These are phyloP conservation scores for Pteruthius melanotis DNA, from an alignment of 2,113 vertebrate species.

Conservation along the genomic window DNA sequence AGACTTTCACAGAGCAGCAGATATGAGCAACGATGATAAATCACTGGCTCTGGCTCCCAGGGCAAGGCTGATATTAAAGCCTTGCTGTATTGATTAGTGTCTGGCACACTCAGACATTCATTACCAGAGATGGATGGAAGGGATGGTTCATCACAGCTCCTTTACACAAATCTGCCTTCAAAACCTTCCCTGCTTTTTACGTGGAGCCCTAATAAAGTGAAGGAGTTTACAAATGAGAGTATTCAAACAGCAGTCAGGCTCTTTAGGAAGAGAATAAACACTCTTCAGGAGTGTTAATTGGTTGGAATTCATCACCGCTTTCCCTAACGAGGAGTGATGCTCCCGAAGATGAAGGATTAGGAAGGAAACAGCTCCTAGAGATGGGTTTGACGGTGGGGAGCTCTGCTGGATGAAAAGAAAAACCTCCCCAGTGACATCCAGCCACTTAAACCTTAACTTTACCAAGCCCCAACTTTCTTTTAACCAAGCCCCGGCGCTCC, in stretches of 20 bases:
- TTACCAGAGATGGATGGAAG: conserved; percentile 21
- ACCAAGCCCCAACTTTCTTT: background rate
- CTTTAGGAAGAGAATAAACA: background rate
- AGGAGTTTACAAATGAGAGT: background rate
- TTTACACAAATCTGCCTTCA: background rate
- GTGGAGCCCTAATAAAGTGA: background rate
- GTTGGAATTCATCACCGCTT: background rate
- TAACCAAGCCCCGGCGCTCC: background rate
- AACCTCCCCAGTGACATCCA: background rate
- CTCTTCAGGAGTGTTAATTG: background rate
- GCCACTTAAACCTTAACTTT: background rate
- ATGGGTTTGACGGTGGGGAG: fast-evolving
- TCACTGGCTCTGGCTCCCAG: background rate
- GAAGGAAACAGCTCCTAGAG: background rate
- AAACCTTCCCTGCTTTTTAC: background rate
- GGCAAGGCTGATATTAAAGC: conserved; percentile 39
- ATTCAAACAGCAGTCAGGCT: background rate
- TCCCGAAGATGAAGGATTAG: background rate
- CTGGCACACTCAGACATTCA: conserved; percentile 40
- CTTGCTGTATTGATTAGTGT: conserved; percentile 48
- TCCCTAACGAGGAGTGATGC: background rate
- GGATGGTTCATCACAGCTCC: background rate
- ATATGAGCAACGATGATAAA: conserved; percentile 32
- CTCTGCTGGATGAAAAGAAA: background rate
- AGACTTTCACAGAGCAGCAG: background rate